phyloP scores from a whole-genome alignment of 30 jellyfish, hydroid and myxozoan species.

The Aurelia aurita complex sp. Pacific region DNA sequence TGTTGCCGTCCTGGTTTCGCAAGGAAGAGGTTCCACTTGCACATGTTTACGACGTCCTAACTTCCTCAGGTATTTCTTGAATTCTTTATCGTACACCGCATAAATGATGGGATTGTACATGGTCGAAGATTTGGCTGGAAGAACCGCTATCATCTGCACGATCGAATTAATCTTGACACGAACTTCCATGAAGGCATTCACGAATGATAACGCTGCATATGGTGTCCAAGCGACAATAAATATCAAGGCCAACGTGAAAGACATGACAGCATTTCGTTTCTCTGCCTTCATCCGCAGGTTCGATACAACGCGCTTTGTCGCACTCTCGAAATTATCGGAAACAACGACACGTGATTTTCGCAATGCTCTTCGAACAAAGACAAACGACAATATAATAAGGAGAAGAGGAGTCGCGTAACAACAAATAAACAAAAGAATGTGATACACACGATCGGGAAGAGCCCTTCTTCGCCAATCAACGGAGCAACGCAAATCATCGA shows the following conservation, averaged over 20 bases:
- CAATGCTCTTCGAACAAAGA: conserved; percentile 6
- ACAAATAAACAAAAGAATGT: conserved; percentile 17
- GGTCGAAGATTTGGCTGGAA: conserved; percentile 63
- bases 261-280: conserved; percentile 36
- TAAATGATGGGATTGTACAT: conserved; percentile 36
- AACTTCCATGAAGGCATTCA: conserved; percentile 1
- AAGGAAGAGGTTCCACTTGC: too few species aligned
- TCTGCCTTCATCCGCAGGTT: conserved; percentile 44
- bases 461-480: conserved; percentile 37
- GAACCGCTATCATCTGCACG: conserved; percentile 26
- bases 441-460: conserved; percentile 8
- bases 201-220: conserved; percentile 38
- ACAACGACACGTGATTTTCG: conserved; percentile 11
- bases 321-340: not conserved
- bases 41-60: too few species aligned
- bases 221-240: conserved; percentile 67
- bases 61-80: conserved; percentile 8
- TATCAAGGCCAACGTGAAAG: conserved; percentile 40
- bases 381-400: conserved; percentile 1
- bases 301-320: not conserved
- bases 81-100: conserved; percentile 30
- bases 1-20: too few species aligned
- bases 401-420: conserved; percentile 41
- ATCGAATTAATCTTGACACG: not conserved
- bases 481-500: conserved; percentile 27